Evolutionary conservation across 2,888 invertebrate species (phyloP).

Genomic region (Opisthograptis luteolata): DNA sequence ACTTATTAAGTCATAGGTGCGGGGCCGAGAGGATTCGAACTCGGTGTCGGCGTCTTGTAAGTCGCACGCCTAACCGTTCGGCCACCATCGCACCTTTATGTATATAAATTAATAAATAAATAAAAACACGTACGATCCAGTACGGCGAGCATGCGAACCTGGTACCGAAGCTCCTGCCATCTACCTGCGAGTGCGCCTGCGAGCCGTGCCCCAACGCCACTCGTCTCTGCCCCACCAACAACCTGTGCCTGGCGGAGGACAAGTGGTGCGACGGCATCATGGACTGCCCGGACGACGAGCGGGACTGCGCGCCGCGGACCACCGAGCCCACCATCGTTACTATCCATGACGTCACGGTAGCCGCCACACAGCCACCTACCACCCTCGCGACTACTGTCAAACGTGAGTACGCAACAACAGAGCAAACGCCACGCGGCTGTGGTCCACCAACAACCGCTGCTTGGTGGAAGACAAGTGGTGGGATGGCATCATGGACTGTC

Average conservation of each 20-base stretch:
- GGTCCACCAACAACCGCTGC: conserved; percentile 90
- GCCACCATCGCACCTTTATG: no score
- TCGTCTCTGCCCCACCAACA: conserved; percentile 89
- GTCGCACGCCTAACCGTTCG: no score
- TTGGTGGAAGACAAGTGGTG: conserved; percentile 90
- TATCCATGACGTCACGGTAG: conserved; percentile 47
- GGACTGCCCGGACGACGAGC: conserved; percentile 94
- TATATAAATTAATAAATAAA: no score
- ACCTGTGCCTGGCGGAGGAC: conserved; percentile 87
- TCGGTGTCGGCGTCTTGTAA: no score
- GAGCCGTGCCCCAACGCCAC: conserved; percentile 88
- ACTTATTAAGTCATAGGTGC: no score
- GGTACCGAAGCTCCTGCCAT: conserved; percentile 83
- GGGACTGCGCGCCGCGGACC: conserved; percentile 81
- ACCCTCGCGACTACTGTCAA: conserved; percentile 39
- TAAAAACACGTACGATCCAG: background rate
- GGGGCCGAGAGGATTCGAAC: no score
- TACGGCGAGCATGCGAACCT: conserved; percentile 58
- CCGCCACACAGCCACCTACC: conserved; percentile 35
- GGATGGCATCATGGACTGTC: conserved; percentile 91
- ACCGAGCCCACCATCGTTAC: conserved; percentile 48
- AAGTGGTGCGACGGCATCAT: conserved; percentile 92
- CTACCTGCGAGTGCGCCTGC: conserved; percentile 89
- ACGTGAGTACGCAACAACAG: conserved; percentile 49
- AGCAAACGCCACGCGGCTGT: conserved; percentile 83